These are phyloP conservation scores for Tanytarsus gracilentus DNA, from an alignment of 2,888 invertebrate species.

Conservation along the genomic window DNA sequence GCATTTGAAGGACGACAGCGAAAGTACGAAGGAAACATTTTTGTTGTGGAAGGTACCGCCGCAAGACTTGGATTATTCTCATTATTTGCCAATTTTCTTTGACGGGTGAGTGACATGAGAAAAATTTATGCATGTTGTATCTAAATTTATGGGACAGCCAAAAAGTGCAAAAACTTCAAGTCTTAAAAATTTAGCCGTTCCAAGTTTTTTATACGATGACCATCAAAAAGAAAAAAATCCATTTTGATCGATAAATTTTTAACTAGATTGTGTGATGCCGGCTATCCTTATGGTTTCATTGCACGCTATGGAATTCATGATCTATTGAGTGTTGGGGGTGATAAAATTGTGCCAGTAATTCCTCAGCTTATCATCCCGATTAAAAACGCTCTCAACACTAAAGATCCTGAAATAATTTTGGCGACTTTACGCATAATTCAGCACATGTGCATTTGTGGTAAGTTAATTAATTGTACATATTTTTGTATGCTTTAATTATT, in stretches of 20 bases:
- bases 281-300: constrained; percentile 73
- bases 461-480: constrained; percentile 42
- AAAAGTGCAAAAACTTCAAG: no score
- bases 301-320: constrained; percentile 80
- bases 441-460: constrained; percentile 71
- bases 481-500: not conserved
- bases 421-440: constrained; percentile 76
- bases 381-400: constrained; percentile 81
- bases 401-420: constrained; percentile 69
- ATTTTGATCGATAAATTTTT: constrained; percentile 11
- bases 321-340: constrained; percentile 66
- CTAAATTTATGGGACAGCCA: no score
- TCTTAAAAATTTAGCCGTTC: no score
- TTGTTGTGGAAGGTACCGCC: constrained; percentile 32
- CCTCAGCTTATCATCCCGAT: constrained; percentile 88
- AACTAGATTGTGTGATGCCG: constrained; percentile 59
- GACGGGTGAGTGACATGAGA: constrained; percentile 56
- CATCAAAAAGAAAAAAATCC: no score
- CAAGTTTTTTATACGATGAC: no score
- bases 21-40: not conserved
- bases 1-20: not conserved
- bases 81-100: constrained; percentile 89
- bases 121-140: no score
- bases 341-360: constrained; percentile 66
- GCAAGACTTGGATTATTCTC: constrained; percentile 69